A percentile compares a stretch with the other conserved stretches of the same genome.
phyloP scores from a whole-genome alignment of 2,113 vertebrate species.

The Chitala chitala region DNA sequence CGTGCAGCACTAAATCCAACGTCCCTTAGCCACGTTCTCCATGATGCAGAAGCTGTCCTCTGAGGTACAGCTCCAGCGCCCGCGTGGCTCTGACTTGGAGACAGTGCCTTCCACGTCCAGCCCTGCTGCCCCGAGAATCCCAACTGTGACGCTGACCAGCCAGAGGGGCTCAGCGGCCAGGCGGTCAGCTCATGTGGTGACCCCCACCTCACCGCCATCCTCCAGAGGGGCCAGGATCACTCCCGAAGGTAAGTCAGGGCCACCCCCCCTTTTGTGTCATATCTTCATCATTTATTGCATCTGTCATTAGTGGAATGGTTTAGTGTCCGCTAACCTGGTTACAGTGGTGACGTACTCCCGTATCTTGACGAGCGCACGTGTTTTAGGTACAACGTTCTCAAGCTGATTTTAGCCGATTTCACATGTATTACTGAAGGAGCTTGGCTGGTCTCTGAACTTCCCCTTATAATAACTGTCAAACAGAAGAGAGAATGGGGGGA shows the following conservation, averaged over 20 bases:
- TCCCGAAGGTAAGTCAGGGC: conserved; percentile 45
- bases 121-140: conserved; percentile 38
- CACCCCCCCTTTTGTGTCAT: too few species aligned
- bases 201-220: conserved; percentile 36
- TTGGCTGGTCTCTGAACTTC: not conserved
- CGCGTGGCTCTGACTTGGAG: conserved; percentile 39
- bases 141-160: conserved; percentile 61
- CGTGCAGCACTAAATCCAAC: not conserved
- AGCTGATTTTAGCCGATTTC: too few species aligned
- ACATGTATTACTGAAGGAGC: not conserved
- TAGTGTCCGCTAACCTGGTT: too few species aligned
- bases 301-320: too few species aligned
- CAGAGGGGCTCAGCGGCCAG: conserved; percentile 43
- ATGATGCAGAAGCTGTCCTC: conserved; percentile 47
- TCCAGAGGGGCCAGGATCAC: conserved; percentile 39
- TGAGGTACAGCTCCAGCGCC: conserved; percentile 44
- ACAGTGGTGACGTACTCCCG: too few species aligned
- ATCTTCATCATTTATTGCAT: too few species aligned
- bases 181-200: conserved; percentile 26
- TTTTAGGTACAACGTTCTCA: too few species aligned
- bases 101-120: conserved; percentile 22
- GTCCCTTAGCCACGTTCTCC: not conserved
- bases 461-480: conserved; percentile 3
- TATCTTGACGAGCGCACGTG: too few species aligned
- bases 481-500: conserved; percentile 29